Evolutionary conservation across 2,888 invertebrate genomes (phyloP).

Genomic region (Protula sp.): DNA sequence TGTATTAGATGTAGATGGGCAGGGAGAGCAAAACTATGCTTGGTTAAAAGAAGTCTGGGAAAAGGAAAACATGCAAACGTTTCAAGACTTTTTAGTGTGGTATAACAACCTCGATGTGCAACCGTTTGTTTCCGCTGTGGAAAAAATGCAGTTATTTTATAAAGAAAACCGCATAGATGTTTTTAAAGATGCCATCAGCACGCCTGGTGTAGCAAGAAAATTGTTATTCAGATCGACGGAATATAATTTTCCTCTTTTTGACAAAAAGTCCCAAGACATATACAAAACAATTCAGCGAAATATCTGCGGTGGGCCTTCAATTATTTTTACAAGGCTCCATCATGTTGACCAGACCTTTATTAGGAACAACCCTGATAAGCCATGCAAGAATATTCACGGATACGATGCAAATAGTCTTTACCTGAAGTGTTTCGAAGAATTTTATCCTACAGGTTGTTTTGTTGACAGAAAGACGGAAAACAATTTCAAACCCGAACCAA

Average conservation of each 20-base stretch:
- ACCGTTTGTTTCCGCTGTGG: slow-evolving; percentile 22
- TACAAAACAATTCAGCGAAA: too few relatives aligned
- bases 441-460: too few relatives aligned
- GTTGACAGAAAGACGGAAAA: neutral
- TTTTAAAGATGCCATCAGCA: slow-evolving; percentile 22
- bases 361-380: too few relatives aligned
- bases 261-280: too few relatives aligned
- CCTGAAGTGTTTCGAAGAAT: too few relatives aligned
- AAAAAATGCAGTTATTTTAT: slow-evolving; percentile 18
- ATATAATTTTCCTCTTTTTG: too few relatives aligned
- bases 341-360: too few relatives aligned
- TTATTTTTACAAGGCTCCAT: too few relatives aligned
- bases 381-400: too few relatives aligned
- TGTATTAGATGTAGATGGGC: neutral
- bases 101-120: slow-evolving; percentile 24
- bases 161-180: slow-evolving; percentile 20
- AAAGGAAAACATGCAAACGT: slow-evolving; percentile 16
- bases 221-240: slow-evolving; percentile 17
- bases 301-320: too few relatives aligned
- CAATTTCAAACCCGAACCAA: neutral
- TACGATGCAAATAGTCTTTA: too few relatives aligned
- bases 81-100: slow-evolving; percentile 25
- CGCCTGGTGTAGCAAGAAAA: slow-evolving; percentile 22
- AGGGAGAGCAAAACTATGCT: neutral
- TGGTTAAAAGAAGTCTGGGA: slow-evolving; percentile 13